Conservation (phyloP, 2,113 vertebrate species). For the Antechinus stuartii region DNA sequence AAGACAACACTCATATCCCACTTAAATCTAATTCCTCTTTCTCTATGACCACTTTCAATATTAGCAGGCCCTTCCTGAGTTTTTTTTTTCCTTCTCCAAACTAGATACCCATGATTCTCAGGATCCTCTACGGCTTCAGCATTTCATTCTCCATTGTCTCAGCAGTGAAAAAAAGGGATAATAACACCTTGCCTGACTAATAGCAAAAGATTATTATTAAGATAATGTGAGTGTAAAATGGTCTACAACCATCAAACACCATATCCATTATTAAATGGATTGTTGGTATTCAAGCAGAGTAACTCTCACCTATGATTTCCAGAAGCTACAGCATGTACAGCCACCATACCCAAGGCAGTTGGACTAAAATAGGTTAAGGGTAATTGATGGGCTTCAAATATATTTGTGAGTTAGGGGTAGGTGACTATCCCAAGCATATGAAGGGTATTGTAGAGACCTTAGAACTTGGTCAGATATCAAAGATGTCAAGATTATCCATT, state of each 20-base stretch:
- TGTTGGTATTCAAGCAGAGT: background rate
- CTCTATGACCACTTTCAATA: background rate
- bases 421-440: background rate
- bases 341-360: background rate
- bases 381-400: background rate
- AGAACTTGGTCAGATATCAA: background rate
- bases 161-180: background rate
- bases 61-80: background rate
- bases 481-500: background rate
- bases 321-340: too few species aligned
- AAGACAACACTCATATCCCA: background rate
- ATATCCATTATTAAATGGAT: background rate
- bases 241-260: background rate
- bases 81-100: background rate
- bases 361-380: background rate
- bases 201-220: background rate
- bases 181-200: background rate
- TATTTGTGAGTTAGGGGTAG: background rate
- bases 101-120: background rate
- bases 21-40: background rate
- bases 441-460: background rate
- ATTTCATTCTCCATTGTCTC: background rate
- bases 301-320: background rate
- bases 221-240: background rate
- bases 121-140: rapidly evolving